Percentiles rank a stretch among this genome's conserved stretches.
Conservation (phyloP, 2,797 vertebrate species). For the Vespertilio murinus region DNA sequence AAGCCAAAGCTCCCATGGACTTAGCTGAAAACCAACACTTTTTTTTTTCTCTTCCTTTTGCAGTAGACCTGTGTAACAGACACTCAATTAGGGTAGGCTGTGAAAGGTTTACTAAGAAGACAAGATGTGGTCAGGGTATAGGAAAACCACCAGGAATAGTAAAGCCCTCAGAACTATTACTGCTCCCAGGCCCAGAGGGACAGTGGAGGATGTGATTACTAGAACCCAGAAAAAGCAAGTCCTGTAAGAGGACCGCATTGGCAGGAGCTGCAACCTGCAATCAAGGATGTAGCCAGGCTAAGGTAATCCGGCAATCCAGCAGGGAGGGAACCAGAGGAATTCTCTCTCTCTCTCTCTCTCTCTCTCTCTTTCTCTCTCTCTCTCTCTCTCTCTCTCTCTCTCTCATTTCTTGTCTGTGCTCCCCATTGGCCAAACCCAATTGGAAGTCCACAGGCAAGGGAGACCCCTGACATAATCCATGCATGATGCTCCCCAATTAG, state of each 20-base stretch:
- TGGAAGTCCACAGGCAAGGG: background rate
- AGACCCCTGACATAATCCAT: background rate
- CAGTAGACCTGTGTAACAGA: background rate
- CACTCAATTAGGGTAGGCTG: background rate
- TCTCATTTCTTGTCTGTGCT: background rate
- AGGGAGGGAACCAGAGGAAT: background rate
- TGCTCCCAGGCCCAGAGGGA: background rate
- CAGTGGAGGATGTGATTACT: background rate
- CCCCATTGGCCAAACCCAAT: background rate
- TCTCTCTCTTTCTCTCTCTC: background rate
- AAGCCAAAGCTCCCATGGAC: background rate
- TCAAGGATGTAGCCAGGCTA: background rate
- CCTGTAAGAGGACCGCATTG: background rate
- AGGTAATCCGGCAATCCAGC: fast-evolving
- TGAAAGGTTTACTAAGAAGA: background rate
- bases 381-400: background rate
- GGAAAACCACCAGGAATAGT: background rate
- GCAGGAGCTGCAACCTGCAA: background rate
- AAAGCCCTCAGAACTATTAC: background rate
- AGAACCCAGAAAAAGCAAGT: background rate
- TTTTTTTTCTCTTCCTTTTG: background rate
- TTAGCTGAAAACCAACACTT: background rate
- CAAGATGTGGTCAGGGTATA: background rate
- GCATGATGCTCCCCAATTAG: background rate
- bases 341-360: background rate